Evolutionary conservation across 2,797 vertebrate species (phyloP), one percentile per base, ranked within the genome.

Genomic region (Paramormyrops hopkinsi): DNA sequence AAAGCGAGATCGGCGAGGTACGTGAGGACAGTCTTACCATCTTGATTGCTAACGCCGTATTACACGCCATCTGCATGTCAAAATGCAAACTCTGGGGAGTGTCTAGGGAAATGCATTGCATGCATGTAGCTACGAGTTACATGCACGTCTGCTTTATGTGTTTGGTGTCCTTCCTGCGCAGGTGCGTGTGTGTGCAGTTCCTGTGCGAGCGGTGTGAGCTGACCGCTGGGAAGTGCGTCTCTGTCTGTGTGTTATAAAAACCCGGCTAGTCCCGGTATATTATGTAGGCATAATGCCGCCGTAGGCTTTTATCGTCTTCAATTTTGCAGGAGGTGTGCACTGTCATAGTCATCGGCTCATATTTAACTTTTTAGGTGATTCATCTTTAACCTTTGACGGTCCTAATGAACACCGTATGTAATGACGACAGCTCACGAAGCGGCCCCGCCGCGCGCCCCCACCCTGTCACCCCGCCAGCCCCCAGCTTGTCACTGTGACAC

Each of bases 311-410:
- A 25, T 48, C 46, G 19, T n/a, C 22, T 11, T 44, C 9, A 48
- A n/a, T 84, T 88, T 79, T 41, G 19, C 14, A 37, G 53, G 12
- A 82, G 17, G 48, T 65, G 22, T 11, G 41, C 22, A 11, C 50
- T 51, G 69, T 48, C 69, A 11, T 76, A 17, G 29, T 82, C 8
- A 82, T 56, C 37, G 76, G 6, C 88, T 41, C 33, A 37, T 44
- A 48, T 82, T 88, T 83, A 59, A 83, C 76, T 89, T 89, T 85
- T 44, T 14, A 4, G 53, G 41, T 53, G 54, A 84, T 62, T 85
- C 76, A 37, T 41, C 14, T 54, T 37, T 79, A 37, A 54, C 65
- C 29, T 56, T 59, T 22, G 33, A 83, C 12, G 79, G n/a, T 73
- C 65, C 65, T 5, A 73, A 37, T 73, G 62, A 69, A 33, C 76